Conservation (phyloP, 2,888 invertebrate genomes). For the Plebejus anna region DNA sequence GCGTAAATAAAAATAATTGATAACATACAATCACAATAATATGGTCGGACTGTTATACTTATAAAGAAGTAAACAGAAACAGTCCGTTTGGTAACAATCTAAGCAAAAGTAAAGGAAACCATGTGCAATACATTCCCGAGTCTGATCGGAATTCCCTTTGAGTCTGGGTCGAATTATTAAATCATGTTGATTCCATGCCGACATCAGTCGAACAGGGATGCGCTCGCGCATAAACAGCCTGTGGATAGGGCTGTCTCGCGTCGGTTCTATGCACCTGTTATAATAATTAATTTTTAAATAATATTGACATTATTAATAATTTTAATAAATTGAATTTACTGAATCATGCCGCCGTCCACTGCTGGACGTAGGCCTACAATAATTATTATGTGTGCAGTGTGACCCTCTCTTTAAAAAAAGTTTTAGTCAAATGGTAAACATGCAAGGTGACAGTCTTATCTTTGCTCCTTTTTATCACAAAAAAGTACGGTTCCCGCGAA, state of each 20-base stretch:
- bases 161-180: conserved; percentile 34
- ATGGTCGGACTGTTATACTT: not conserved
- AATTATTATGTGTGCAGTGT: too few species aligned
- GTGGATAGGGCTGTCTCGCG: conserved; percentile 43
- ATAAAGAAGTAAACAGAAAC: not conserved
- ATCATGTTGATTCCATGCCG: conserved; percentile 35
- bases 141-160: conserved; percentile 30
- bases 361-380: too few species aligned
- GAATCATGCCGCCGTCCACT: too few species aligned
- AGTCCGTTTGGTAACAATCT: conserved; percentile 12
- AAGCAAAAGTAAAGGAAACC: conserved; percentile 25
- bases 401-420: too few species aligned
- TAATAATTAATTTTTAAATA: not conserved
- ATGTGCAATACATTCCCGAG: conserved; percentile 4
- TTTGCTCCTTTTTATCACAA: too few species aligned
- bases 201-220: conserved; percentile 46
- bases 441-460: too few species aligned
- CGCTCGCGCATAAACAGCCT: conserved; percentile 45
- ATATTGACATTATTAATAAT: not conserved
- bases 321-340: too few species aligned
- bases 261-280: not conserved
- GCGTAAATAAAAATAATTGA: not conserved
- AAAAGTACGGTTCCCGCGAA: too few species aligned
- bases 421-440: too few species aligned
- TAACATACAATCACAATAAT: not conserved